Base-by-base conservation (phyloP, 2,113 vertebrate genomes). In the Osmerus mordax region DNA sequence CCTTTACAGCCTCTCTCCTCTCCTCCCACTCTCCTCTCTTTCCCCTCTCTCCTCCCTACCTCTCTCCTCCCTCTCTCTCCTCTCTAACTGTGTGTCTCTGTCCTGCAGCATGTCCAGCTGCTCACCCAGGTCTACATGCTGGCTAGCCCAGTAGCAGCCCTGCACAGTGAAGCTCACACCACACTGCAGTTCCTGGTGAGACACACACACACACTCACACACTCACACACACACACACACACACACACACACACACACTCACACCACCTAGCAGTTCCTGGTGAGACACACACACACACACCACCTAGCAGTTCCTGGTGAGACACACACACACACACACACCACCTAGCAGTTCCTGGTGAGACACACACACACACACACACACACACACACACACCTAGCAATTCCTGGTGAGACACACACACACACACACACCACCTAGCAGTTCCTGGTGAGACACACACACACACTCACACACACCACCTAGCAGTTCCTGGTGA, bases 401-500 rank as follows among this genome's bases (percentile, higher is more conserved):
- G 72, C 92, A 96, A 75, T 96, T 96, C 80, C 84, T 98, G 91
- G 96, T 98, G 91, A 95, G 90, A n/a, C n/a, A n/a, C n/a, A n/a
- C n/a, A n/a, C n/a, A n/a, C n/a, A n/a, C n/a, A n/a, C n/a, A n/a
- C n/a, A n/a, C n/a, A n/a, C n/a, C n/a, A n/a, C n/a, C n/a, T n/a
- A n/a, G 72, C 92, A 96, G 76, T 96, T 96, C 80, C 84, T 98
- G 91, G 96, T 98, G 91, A 95, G 90, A n/a, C n/a, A n/a, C n/a
- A n/a, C n/a, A n/a, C n/a, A n/a, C n/a, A n/a, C n/a, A n/a, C n/a
- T n/a, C n/a, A n/a, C n/a, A n/a, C n/a, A n/a, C n/a, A n/a, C n/a
- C n/a, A n/a, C n/a, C n/a, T n/a, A n/a, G 72, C 92, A 96, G 76
- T 96, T 96, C 80, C 84, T 98, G 91, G 96, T 98, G 91, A 95